Evolutionary conservation across 2,797 vertebrate genomes (phyloP).

Genomic region (Cyclura pinguis): DNA sequence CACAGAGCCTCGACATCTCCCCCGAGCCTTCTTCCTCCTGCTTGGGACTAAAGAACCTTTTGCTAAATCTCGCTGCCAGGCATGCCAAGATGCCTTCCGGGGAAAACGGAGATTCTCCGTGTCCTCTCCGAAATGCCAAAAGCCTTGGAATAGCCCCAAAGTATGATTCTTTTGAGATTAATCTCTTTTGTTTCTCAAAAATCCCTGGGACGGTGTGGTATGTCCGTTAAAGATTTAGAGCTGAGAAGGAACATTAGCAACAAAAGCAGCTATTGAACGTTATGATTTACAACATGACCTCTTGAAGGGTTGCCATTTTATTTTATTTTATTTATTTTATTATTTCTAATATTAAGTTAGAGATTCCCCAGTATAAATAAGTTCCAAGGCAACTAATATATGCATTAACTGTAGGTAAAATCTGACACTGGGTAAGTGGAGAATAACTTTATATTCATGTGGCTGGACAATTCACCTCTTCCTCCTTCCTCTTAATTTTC

Average conservation of each 20-base stretch:
- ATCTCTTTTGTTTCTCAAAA: not conserved
- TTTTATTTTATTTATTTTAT: not conserved
- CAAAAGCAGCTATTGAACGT: accelerated
- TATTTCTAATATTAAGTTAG: not conserved
- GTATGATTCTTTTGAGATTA: not conserved
- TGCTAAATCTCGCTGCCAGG: not conserved
- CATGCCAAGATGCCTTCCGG: slow-evolving; percentile 11
- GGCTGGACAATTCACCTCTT: too few relatives aligned
- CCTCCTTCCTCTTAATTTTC: too few relatives aligned
- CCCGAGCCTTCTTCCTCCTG: not conserved
- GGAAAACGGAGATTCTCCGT: not conserved
- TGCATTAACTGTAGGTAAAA: too few relatives aligned
- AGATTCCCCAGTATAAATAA: too few relatives aligned
- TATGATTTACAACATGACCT: not conserved
- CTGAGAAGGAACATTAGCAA: not conserved
- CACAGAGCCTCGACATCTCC: too few relatives aligned
- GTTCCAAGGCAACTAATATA: too few relatives aligned
- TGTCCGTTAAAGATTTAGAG: not conserved
- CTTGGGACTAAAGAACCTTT: not conserved
- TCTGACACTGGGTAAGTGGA: too few relatives aligned
- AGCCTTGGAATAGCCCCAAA: not conserved
- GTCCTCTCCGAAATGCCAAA: accelerated
- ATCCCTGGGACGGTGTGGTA: not conserved
- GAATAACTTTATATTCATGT: too few relatives aligned
- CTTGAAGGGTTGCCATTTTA: not conserved